Conservation (phyloP, 2,797 vertebrate species). For the Halcyon smyrnensis region DNA sequence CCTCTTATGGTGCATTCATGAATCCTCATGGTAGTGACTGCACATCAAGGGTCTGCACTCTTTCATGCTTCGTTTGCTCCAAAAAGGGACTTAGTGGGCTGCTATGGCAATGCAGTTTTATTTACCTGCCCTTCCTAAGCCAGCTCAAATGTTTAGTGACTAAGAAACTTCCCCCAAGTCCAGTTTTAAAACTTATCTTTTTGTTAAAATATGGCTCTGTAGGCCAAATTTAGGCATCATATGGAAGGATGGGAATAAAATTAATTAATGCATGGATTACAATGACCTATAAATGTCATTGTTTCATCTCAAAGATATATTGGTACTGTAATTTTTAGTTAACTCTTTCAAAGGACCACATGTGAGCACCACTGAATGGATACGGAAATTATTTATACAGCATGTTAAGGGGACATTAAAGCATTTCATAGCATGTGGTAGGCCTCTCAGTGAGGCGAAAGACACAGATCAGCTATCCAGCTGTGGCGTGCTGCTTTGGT, state of each 20-base stretch:
- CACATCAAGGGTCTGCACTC: fast-evolving
- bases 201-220: slow-evolving; percentile 4
- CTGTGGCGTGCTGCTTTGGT: slow-evolving; percentile 32
- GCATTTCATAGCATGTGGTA: slow-evolving; percentile 48
- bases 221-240: slow-evolving; percentile 62
- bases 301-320: slow-evolving; percentile 73
- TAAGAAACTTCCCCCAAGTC: slow-evolving; percentile 28
- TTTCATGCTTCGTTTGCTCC: background rate
- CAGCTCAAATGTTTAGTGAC: slow-evolving; percentile 17
- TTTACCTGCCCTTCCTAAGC: slow-evolving; percentile 55
- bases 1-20: fast-evolving
- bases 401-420: slow-evolving; percentile 67
- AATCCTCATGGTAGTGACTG: background rate
- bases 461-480: slow-evolving; percentile 61
- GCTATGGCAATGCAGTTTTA: background rate
- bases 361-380: slow-evolving; percentile 51
- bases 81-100: background rate
- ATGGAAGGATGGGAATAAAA: slow-evolving; percentile 71
- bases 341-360: slow-evolving; percentile 76
- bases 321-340: slow-evolving; percentile 67
- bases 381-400: slow-evolving; percentile 63
- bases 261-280: slow-evolving; percentile 76
- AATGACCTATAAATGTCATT: slow-evolving; percentile 77
- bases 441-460: slow-evolving; percentile 29
- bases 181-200: slow-evolving; percentile 39